Evolutionary conservation across 2,888 invertebrate species (phyloP).

Genomic region (Agrypnus murinus): DNA sequence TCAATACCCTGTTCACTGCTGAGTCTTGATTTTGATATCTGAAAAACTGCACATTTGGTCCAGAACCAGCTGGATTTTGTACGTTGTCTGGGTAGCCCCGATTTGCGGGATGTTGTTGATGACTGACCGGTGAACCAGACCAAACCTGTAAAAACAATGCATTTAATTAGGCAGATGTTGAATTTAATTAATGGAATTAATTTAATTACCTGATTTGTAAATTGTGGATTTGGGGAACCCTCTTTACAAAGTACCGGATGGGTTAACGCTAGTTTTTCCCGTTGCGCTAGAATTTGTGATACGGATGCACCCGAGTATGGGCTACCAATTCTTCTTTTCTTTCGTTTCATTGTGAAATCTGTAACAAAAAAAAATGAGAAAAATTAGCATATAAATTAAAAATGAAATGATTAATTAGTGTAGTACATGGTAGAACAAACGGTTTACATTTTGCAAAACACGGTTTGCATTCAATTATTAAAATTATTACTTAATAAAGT

Average conservation of each 20-base stretch:
- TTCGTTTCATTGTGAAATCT: conserved; percentile 73
- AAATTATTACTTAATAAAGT: conserved; percentile 1
- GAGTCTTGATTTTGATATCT: conserved; percentile 67
- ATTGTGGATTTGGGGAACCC: conserved; percentile 64
- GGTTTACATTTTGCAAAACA: not conserved
- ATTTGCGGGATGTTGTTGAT: conserved; percentile 58
- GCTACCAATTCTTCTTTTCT: conserved; percentile 77
- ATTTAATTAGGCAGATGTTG: too few species aligned
- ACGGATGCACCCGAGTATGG: conserved; percentile 78
- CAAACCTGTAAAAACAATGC: conserved; percentile 58
- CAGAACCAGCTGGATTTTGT: conserved; percentile 61
- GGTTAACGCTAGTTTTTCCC: conserved; percentile 75
- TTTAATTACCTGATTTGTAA: conserved; percentile 64
- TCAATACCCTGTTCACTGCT: conserved; percentile 61
- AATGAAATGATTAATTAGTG: not conserved
- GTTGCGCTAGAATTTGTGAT: conserved; percentile 79
- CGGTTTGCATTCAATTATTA: not conserved
- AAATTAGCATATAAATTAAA: too few species aligned
- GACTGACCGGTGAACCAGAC: conserved; percentile 60
- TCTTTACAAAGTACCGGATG: conserved; percentile 71
- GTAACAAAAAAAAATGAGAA: conserved; percentile 6
- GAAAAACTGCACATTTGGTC: conserved; percentile 63
- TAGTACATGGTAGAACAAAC: too few species aligned
- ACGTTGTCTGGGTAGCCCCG: conserved; percentile 63
- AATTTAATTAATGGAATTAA: too few species aligned